Evolutionary conservation across 92 coral and sea anemone genomes (phyloP).

Genomic region (Siderastrea siderea): DNA sequence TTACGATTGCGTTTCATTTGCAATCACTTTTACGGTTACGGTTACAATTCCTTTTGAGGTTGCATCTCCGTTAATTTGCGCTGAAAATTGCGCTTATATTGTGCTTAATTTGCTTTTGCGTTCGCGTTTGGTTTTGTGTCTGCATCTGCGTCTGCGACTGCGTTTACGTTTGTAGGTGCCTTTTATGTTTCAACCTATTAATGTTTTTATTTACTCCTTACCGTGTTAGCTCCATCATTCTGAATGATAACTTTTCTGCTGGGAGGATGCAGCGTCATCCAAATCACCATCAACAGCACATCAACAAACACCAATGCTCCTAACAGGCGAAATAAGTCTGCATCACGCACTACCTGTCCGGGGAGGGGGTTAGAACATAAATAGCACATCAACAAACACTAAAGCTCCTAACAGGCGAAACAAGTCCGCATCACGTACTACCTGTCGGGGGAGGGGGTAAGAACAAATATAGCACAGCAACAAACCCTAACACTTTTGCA

Average conservation of each 20-base stretch:
- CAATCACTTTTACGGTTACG: too few species aligned
- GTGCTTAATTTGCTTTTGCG: too few species aligned
- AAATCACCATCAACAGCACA: conserved; percentile 54
- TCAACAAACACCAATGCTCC: conserved; percentile 75
- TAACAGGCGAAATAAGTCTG: conserved; percentile 83
- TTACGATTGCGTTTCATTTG: too few species aligned
- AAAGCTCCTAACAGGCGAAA: conserved; percentile 80
- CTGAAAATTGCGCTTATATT: too few species aligned
- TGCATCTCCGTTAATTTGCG: too few species aligned
- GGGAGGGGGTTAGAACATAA: conserved; percentile 8
- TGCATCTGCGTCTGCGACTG: too few species aligned
- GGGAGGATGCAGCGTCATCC: conserved; percentile 91
- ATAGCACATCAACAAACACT: conserved; percentile 69
- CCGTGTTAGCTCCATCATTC: conserved; percentile 63
- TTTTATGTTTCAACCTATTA: too few species aligned
- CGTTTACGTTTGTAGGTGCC: too few species aligned
- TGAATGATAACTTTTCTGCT: conserved; percentile 69
- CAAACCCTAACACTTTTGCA: conserved; percentile 66
- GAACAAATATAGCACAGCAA: conserved; percentile 61
- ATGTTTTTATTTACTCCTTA: conserved; percentile 12
- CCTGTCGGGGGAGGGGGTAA: conserved; percentile 48
- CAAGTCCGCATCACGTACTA: conserved; percentile 87
- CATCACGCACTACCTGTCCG: conserved; percentile 85
- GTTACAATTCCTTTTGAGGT: too few species aligned
- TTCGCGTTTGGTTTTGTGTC: too few species aligned